Conservation (phyloP, 2,797 vertebrate genomes). For the Macrochelys suwanniensis region DNA sequence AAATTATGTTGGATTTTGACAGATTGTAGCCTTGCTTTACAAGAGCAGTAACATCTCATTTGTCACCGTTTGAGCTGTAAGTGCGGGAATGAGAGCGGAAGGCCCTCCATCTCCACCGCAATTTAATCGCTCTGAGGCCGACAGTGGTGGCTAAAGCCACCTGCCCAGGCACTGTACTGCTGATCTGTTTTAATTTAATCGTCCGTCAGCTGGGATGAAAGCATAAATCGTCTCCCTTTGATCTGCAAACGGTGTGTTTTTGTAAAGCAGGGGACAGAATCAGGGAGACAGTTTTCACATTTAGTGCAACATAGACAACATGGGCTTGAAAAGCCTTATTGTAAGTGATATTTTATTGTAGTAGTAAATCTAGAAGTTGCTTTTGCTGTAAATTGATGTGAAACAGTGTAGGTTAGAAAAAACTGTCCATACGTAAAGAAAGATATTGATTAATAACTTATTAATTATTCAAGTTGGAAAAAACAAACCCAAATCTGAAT, state of each 20-base stretch:
- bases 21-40: conserved; percentile 93
- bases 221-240: conserved; percentile 87
- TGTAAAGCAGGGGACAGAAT: conserved; percentile 75
- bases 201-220: conserved; percentile 89
- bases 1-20: conserved; percentile 94
- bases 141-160: conserved; percentile 86
- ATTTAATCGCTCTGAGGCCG: conserved; percentile 87
- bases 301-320: conserved; percentile 55
- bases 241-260: conserved; percentile 81
- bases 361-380: conserved; percentile 24
- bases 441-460: conserved; percentile 40
- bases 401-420: not conserved
- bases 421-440: not conserved
- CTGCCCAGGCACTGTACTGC: conserved; percentile 88
- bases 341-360: conserved; percentile 62
- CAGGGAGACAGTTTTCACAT: conserved; percentile 63
- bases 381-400: conserved; percentile 15
- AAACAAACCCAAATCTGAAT: not conserved
- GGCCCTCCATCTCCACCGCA: conserved; percentile 87
- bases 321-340: conserved; percentile 38
- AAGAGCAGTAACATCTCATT: conserved; percentile 93
- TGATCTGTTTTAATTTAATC: conserved; percentile 94
- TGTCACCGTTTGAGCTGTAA: conserved; percentile 92
- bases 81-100: conserved; percentile 87
- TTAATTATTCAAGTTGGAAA: conserved; percentile 54